Evolutionary conservation across 1,140 invertebrate species (phyloP).

Genomic region (Megalonaias nervosa): DNA sequence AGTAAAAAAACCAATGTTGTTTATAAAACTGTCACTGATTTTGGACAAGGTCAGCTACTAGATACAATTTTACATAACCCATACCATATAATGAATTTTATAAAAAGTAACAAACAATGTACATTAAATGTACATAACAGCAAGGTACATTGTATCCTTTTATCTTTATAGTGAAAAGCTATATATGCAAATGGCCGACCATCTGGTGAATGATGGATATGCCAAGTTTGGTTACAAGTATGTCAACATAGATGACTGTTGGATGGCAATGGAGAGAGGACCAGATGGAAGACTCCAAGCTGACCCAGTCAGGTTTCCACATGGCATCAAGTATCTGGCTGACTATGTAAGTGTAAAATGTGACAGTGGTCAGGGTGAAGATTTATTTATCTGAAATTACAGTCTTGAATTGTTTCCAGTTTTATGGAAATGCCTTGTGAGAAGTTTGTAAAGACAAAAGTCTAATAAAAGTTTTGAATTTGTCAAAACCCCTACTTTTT

Average conservation of each 20-base stretch:
- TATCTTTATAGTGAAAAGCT: constrained; percentile 84
- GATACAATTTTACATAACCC: no score
- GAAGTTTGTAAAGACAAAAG: no score
- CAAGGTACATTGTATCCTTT: background rate
- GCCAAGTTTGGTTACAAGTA: constrained; percentile 92
- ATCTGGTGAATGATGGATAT: constrained; percentile 91
- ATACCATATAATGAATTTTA: no score
- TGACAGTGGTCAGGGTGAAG: no score
- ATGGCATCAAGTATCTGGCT: constrained; percentile 89
- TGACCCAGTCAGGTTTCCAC: constrained; percentile 89
- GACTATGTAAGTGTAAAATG: constrained; percentile 84
- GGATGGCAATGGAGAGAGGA: constrained; percentile 87
- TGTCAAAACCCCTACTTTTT: no score
- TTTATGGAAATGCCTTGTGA: no score
- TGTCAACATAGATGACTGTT: constrained; percentile 97
- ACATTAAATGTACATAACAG: background rate
- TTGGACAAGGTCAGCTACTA: no score
- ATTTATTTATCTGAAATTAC: no score
- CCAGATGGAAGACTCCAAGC: constrained; percentile 84
- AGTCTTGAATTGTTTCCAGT: no score
- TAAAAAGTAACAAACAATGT: background rate
- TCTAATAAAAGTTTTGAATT: no score
- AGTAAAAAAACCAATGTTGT: no score
- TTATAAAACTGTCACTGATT: no score
- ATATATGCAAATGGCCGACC: constrained; percentile 93